Evolutionary conservation across 2,888 invertebrate genomes (phyloP), one percentile per base, ranked within the genome.

Genomic region (Agrochola macilenta): DNA sequence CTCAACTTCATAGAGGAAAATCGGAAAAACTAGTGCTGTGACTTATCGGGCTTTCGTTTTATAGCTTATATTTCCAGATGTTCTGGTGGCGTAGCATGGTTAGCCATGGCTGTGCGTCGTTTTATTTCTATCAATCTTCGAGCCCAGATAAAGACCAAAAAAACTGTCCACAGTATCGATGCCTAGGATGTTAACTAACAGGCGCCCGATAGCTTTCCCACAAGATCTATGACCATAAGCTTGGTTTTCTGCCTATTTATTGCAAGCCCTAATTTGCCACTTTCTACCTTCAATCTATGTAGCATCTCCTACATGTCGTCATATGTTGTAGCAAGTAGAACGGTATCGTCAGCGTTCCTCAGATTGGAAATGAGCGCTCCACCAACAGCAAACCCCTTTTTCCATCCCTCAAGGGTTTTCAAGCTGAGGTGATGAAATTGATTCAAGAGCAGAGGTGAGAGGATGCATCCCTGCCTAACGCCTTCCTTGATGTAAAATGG

Each of bases 161-260:
- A 26, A 26, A 17, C 26, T 58, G 14, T 17, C 30, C 30, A 60
- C 60, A 60, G 30, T 20, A 30, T 30, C 9, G 60, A 60, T 60
- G 9, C 20, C 60, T 60, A 14, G 9, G 9, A 60, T 20, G 30
- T 60, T 60, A 39, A 7, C 7, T 7, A 7, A 30, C 4, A 20
- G 20, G 66, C 12, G 1, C 26, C 17, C 17, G 5, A 43, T 43
- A 26, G 7, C 26, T 66, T 39, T 39, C n/a, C 52, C 20, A 8
- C 20, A n/a, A 12, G n/a, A 39, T 69, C 35, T 69, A 20, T n/a
- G 17, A 69, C 35, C 20, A 17, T 43, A 23, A 3, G 14, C 5
- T 43, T 61, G 26, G 14, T 23, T 70, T 69, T 43, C 23, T 70
- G 23, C 69, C 23, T 23, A 30, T 63, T 63, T 64, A 63, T 61